Evolutionary conservation across 1,140 invertebrate genomes (phyloP), one percentile per base, ranked within the genome.

Genomic region (Drosophila sp.): DNA sequence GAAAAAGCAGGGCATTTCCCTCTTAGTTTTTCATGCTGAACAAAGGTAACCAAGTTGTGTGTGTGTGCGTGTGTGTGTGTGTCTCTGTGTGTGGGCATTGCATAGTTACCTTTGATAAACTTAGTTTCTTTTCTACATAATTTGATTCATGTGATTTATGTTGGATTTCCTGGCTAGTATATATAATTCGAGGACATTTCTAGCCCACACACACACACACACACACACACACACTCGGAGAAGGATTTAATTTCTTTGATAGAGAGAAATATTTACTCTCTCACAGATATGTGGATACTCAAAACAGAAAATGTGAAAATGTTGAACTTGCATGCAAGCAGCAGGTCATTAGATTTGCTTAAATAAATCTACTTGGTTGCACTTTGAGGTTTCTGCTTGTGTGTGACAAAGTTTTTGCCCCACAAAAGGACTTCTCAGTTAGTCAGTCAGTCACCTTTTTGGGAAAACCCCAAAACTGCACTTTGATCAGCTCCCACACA

Each of bases 21-120:
- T 50, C 44, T 50, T 50, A 8, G 44, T 1, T 2, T 27, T 50
- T 23, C 25, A 3, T 70, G 55, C 41, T 60, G 73, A 79, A 86
- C 79, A 86, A 85, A 85, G 81, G 81, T 85, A 85, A 86, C 82
- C 81, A 85, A 86, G 82, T 61, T 57, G 44, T 65, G 62, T 33
- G 17, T 27, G 11, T 4, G 40, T 40, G 3, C 1, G 4, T 57
- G 50, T 38, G 29, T 41, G 38, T 38, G 64, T 40, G 35, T 68
- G 32, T 38, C 25, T 23, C 25, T 57, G 41, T 63, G 60, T 32
- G 25, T 25, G 10, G 35, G 35, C 35, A 38, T 38, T 50, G 44
- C 44, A 50, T 50, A 50, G 44, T 50, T 50, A 50, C 44, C 44
- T 50, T 50, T 50, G 44, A 50, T 50, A 50, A 50, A 50, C 44